These are phyloP conservation scores for Apodemus sylvaticus DNA, from an alignment of 2,113 vertebrate species.

Conservation along the genomic window DNA sequence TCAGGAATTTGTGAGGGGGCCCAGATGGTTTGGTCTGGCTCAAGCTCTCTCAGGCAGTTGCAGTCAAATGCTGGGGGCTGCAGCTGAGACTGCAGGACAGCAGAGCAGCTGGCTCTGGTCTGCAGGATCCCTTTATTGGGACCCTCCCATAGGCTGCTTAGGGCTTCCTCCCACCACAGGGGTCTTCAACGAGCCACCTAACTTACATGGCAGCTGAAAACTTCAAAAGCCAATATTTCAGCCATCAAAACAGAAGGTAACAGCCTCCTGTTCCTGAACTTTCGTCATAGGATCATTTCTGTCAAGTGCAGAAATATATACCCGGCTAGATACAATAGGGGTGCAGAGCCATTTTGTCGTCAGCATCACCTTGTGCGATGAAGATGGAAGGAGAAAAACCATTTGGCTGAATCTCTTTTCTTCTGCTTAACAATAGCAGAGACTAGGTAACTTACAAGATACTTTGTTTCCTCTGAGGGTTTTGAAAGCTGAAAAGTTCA, in stretches of 20 bases:
- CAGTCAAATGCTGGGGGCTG: not conserved
- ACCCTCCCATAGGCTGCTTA: not conserved
- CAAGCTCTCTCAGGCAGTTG: not conserved
- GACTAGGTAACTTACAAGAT: not conserved
- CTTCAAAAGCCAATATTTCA: not conserved
- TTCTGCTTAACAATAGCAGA: not conserved
- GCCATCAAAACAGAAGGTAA: not conserved
- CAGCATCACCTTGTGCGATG: not conserved
- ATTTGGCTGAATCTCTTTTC: not conserved
- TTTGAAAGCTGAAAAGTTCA: not conserved
- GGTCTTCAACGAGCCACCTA: not conserved
- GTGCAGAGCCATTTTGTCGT: not conserved
- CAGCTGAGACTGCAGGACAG: not conserved
- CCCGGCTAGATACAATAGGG: not conserved
- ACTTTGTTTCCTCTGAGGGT: not conserved
- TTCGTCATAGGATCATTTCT: not conserved
- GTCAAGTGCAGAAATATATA: not conserved
- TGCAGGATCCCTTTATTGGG: not conserved
- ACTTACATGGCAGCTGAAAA: not conserved
- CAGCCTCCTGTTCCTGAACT: not conserved
- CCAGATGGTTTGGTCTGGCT: not conserved
- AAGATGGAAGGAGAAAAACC: not conserved
- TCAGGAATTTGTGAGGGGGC: slow-evolving; percentile 34
- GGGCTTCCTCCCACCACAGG: not conserved
- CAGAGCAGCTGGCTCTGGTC: not conserved